Percentiles rank a stretch among this genome's conserved stretches.
Conservation (phyloP, 2,797 vertebrate species). For the Rhynchotus rufescens region DNA sequence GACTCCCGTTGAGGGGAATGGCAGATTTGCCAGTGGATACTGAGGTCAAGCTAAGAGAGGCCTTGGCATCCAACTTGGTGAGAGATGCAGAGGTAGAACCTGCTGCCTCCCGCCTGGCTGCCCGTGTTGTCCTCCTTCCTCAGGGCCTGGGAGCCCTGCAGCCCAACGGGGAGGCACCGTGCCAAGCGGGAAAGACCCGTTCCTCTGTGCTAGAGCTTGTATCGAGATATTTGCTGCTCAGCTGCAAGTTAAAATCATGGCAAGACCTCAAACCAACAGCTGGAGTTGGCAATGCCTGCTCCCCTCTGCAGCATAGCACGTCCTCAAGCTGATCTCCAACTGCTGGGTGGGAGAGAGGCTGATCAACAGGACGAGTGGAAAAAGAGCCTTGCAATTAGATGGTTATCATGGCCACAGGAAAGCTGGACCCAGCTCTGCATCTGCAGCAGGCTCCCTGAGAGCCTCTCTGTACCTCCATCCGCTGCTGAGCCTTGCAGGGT, state of each 20-base stretch:
- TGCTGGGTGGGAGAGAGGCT: background rate
- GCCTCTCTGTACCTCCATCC: background rate
- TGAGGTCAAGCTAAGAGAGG: background rate
- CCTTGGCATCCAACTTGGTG: fast-evolving
- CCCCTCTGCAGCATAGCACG: background rate
- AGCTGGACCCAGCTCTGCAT: conserved; percentile 3
- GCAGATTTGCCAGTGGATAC: background rate
- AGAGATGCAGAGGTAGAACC: background rate
- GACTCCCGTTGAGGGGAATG: fast-evolving
- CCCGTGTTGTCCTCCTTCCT: background rate
- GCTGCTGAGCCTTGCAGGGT: background rate
- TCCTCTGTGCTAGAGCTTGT: background rate
- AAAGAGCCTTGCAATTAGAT: conserved; percentile 24
- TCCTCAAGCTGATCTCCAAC: background rate
- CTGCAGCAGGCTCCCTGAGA: conserved; percentile 9
- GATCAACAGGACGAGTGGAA: background rate
- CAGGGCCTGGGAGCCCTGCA: background rate
- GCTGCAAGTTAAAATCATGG: background rate
- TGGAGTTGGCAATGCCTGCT: conserved; percentile 11
- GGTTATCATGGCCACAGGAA: conserved; percentile 14
- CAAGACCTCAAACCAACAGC: conserved; percentile 13
- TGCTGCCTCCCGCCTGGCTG: background rate
- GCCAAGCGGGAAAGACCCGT: background rate
- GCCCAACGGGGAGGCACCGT: background rate
- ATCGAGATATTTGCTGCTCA: conserved; percentile 32